Conservation (phyloP, 2,113 vertebrate species). For the Syrmaticus mikado region DNA sequence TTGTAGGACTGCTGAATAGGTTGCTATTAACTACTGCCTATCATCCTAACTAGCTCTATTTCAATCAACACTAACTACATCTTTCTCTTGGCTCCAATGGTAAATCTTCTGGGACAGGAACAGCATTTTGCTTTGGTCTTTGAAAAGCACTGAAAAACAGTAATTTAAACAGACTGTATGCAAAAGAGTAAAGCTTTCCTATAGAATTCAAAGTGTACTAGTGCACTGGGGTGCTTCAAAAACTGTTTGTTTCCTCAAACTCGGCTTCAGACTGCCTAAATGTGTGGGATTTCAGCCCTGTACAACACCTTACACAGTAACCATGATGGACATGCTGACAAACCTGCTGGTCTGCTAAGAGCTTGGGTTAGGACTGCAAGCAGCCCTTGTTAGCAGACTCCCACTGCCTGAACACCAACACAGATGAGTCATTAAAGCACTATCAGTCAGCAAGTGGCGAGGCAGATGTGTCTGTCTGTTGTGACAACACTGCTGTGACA, state of each 20-base stretch:
- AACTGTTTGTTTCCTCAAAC: not conserved
- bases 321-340: not conserved
- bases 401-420: conserved; percentile 4
- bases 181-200: not conserved
- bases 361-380: not conserved
- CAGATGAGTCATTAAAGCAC: conserved; percentile 18
- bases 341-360: not conserved
- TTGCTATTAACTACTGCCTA: not conserved
- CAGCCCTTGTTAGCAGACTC: not conserved
- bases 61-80: not conserved
- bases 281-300: not conserved
- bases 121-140: not conserved
- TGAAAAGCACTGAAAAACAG: not conserved
- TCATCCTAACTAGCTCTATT: not conserved
- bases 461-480: not conserved
- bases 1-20: not conserved
- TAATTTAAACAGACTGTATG: not conserved
- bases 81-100: not conserved
- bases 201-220: not conserved
- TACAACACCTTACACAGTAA: not conserved
- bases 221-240: not conserved
- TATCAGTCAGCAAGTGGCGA: not conserved
- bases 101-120: not conserved
- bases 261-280: not conserved
- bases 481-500: not conserved